Evolutionary conservation across 2,797 vertebrate species (phyloP), one percentile per base, ranked within the genome.

Genomic region (Melopsittacus undulatus): DNA sequence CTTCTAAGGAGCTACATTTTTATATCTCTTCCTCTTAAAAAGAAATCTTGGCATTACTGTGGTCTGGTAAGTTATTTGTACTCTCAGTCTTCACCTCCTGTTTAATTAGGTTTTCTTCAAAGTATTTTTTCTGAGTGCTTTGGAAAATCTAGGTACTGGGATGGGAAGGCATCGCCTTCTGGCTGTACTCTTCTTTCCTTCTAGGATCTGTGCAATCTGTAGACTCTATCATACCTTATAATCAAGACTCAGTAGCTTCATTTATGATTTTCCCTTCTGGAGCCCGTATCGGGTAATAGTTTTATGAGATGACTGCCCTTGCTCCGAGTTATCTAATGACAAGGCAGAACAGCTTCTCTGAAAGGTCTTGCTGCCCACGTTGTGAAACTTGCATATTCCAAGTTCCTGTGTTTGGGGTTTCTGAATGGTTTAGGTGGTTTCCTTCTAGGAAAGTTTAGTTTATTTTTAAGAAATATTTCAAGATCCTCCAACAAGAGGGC

Each of bases 381-480:
- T 94, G 78, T 93, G 89, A 87, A 59, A 80, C 24, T 42, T 51
- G 54, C 3, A 4, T 87, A 66, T 79, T 72, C 14, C 38, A 62
- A 75, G 81, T 95, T 93, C 81, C 80, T 75, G 67, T 76, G 69
- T 96, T 83, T 89, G 64, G 49, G 83, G 51, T 80, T 92, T 74
- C 78, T 77, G 52, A 76, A 73, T 54, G 73, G 80, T 92, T 97
- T 94, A 74, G 26, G 81, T 83, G 56, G 79, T 73, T 97, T 96
- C 69, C 22, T 51, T 93, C 81, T 89, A 75, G 54, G 57, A 67
- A 92, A 88, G 88, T 92, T 94, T 78, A 13, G 49, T 94, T 48
- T 69, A 75, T 90, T 97, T 83, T 95, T 90, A 88, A 94, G 93
- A 89, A 91, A 43, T 83, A 57, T 82, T 86, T 79, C 77, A 63